Evolutionary conservation across 23 tunicate genomes (phyloP), one percentile per base, ranked within the genome.

Genomic region (Clavelina lepadiformis): DNA sequence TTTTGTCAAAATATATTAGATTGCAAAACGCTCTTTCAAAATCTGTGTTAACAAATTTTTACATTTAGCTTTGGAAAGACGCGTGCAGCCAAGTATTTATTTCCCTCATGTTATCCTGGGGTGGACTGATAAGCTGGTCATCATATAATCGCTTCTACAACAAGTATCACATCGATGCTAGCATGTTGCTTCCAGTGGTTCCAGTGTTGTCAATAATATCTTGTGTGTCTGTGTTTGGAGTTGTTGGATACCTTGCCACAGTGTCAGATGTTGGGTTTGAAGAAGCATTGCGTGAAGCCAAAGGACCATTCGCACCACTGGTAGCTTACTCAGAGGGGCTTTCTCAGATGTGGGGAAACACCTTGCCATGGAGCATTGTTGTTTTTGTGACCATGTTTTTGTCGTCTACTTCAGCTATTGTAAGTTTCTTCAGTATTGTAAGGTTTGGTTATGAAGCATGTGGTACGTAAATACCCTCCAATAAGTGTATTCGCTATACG

Each of bases 81-180:
- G 97, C 97, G 1, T 28, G 85, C 28, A 69, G 89, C 33, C 97
- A 89, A 81, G 97, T 89, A 5, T 81, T 89, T 35, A 37, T 89
- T 28, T 67, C 97, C 0, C 29, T 82, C 19, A 44, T 89, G 79
- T 61, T 69, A 3, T 57, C 89, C 2, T 82, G 83, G 75, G 97
- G 97, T 27, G 97, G 97, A 27, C 31, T 89, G 62, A 23, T 67
- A 8, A 81, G 83, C 1, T 89, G 97, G 97, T 69, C 89, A 20
- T 89, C 97, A 3, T 89, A 89, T 63, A 89, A 89, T 45, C 63
- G 76, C 26, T 89, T 89, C 57, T 89, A 89, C 71, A 89, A 89
- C 69, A 89, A 81, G 73, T 89, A 81, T 46, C 73, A 89, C 61
- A 38, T 81, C 46, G 97, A 89, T 35, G 91, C 97, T 2, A n/a